Evolutionary conservation across 2,888 invertebrate genomes (phyloP).

Genomic region (Agrotis ipsilon): DNA sequence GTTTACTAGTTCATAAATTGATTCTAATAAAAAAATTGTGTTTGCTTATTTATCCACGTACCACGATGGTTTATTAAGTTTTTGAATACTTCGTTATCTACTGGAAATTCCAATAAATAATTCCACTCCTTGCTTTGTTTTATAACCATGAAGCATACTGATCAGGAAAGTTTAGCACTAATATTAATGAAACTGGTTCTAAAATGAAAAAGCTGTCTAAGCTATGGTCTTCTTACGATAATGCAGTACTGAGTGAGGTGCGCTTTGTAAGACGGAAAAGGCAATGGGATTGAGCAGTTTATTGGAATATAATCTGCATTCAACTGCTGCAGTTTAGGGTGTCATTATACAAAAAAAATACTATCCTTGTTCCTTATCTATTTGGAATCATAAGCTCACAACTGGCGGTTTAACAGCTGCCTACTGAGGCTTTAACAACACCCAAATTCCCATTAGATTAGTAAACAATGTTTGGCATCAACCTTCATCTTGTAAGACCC

Average conservation of each 20-base stretch:
- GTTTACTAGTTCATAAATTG: slow-evolving; percentile 10
- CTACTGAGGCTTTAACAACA: neutral
- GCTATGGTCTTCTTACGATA: neutral
- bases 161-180: neutral
- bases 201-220: neutral
- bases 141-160: neutral
- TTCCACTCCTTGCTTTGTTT: neutral
- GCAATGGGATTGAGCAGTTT: neutral
- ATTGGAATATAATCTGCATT: neutral
- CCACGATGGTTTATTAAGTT: slow-evolving; percentile 3
- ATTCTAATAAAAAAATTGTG: slow-evolving; percentile 36
- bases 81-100: neutral
- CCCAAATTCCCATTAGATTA: neutral
- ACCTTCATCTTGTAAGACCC: no score
- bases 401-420: no score
- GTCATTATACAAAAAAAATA: no score
- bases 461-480: neutral
- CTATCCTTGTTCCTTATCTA: neutral
- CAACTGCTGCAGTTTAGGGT: no score
- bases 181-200: neutral
- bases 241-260: neutral
- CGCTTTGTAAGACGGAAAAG: neutral
- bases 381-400: neutral
- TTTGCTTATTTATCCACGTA: slow-evolving; percentile 56
- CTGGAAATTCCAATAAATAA: neutral